phyloP scores from a whole-genome alignment of 1,140 invertebrate genomes.

The Potamilus streckersoni region DNA sequence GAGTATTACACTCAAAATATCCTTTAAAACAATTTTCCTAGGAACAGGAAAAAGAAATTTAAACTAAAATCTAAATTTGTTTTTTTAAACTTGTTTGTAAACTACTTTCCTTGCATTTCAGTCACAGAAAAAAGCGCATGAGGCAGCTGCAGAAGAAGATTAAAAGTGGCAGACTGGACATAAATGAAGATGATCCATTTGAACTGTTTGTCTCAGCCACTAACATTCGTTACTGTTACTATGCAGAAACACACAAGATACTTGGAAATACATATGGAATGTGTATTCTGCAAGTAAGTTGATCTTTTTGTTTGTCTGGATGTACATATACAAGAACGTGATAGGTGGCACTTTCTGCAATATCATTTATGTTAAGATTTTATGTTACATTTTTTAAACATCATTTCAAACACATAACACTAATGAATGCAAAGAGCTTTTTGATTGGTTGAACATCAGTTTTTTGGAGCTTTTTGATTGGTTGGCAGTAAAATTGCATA shows the following conservation, averaged over 20 bases:
- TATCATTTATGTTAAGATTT: too few species aligned
- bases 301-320: not conserved
- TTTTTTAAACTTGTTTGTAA: not conserved
- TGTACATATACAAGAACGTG: too few species aligned
- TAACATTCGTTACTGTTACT: slow-evolving; percentile 97
- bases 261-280: slow-evolving; percentile 98
- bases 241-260: slow-evolving; percentile 97
- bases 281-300: slow-evolving; percentile 88
- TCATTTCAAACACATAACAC: too few species aligned
- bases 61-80: not conserved
- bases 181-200: slow-evolving; percentile 97
- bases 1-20: too few species aligned
- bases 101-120: slow-evolving; percentile 63
- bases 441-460: too few species aligned
- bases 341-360: too few species aligned
- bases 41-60: too few species aligned
- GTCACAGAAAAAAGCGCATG: slow-evolving; percentile 94
- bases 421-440: too few species aligned
- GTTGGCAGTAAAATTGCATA: too few species aligned
- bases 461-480: too few species aligned
- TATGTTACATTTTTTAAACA: too few species aligned
- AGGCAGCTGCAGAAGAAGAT: slow-evolving; percentile 89
- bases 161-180: slow-evolving; percentile 86
- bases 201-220: slow-evolving; percentile 97
- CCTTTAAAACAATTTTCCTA: too few species aligned